phyloP scores from a whole-genome alignment of 2,888 invertebrate species.

The Sepiola atlantica region DNA sequence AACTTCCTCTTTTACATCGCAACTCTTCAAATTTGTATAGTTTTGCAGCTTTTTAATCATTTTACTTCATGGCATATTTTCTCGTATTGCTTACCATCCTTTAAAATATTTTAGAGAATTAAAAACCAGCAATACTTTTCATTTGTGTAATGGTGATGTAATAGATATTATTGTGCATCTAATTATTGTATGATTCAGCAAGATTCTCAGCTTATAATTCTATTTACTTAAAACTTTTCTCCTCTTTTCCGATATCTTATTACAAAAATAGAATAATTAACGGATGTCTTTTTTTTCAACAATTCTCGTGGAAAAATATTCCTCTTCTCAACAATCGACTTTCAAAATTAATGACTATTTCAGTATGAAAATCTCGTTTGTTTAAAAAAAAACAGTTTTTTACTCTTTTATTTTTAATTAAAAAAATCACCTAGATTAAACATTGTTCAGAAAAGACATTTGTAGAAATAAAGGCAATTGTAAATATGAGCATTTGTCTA shows the following conservation, averaged over 20 bases:
- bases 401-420: background rate
- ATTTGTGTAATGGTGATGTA: background rate
- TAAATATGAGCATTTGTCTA: background rate
- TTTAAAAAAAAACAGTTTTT: background rate
- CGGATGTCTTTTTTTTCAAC: background rate
- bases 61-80: background rate
- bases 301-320: background rate
- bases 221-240: background rate
- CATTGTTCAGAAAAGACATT: background rate
- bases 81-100: background rate
- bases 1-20: background rate
- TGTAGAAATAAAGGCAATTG: background rate
- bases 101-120: background rate
- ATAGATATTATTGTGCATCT: background rate
- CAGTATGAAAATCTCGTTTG: background rate
- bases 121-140: background rate
- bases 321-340: background rate
- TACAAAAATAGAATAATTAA: background rate
- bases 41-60: background rate
- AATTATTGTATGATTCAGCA: background rate
- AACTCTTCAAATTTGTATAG: background rate
- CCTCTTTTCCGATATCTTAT: no score
- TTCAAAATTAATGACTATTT: background rate
- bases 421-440: background rate
- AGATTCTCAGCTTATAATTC: background rate